Evolutionary conservation across 1,140 invertebrate genomes (phyloP).

Genomic region (Chelonus insularis): DNA sequence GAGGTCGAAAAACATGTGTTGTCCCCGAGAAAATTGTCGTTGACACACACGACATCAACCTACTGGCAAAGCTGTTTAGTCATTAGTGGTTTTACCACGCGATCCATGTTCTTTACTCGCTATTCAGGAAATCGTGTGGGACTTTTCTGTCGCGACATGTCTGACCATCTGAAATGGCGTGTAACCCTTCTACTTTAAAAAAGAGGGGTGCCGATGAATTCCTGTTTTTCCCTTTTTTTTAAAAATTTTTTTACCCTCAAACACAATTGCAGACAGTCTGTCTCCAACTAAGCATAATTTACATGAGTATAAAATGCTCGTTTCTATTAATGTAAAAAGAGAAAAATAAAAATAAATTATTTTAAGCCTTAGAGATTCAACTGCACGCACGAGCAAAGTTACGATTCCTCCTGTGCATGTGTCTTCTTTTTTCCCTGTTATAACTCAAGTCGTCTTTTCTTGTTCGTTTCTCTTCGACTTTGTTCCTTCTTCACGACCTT

Average conservation of each 20-base stretch:
- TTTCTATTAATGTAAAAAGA: background rate
- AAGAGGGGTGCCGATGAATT: background rate
- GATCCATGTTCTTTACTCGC: slow-evolving; percentile 8
- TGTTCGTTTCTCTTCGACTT: background rate
- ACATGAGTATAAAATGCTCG: background rate
- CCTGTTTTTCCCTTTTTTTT: slow-evolving; percentile 17
- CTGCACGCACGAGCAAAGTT: slow-evolving; percentile 14
- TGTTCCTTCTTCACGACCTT: slow-evolving; percentile 14
- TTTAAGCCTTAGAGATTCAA: background rate
- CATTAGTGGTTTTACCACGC: slow-evolving; percentile 21
- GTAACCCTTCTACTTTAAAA: background rate
- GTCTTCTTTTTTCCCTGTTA: background rate
- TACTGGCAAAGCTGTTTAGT: background rate
- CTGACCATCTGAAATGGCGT: slow-evolving; percentile 11
- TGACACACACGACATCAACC: background rate
- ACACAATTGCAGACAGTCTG: slow-evolving; percentile 29
- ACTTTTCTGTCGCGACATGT: slow-evolving; percentile 25
- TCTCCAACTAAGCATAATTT: slow-evolving; percentile 22
- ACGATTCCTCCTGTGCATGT: background rate
- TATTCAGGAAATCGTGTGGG: background rate
- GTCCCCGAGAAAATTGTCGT: background rate
- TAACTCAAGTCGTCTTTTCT: slow-evolving; percentile 4
- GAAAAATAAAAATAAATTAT: background rate
- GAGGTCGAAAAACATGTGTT: background rate
- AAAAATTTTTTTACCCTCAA: too few relatives aligned